Base-by-base conservation (phyloP, 2,113 vertebrate species). In the Macroglossus sobrinus region DNA sequence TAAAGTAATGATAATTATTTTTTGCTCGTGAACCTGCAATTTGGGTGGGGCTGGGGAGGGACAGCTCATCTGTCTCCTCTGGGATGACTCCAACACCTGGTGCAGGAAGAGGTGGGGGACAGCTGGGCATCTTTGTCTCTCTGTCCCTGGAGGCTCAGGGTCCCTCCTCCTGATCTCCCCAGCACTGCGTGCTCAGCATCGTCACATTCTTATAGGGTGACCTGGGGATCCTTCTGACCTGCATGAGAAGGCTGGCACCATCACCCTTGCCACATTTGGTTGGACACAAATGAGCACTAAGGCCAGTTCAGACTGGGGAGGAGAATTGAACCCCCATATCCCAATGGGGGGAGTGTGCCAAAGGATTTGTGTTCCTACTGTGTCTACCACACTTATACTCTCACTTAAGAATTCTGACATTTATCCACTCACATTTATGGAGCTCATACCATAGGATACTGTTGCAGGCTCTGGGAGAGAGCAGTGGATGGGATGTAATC, bases 301-400 rank as follows among this genome's bases (percentile, higher is more conserved):
- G 90, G 38, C 18, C 76, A 12, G 26, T 11, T 38, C 40, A 26
- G 84, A n/a, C 7, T 28, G 72, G 13, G 43, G 19, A 13, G 15
- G 30, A n/a, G 9, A 24, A 61, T 1, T 1, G 26, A 80, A 61
- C 2, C 16, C 45, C 21, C 14, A 22, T 7, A 1, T n/a, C 61
- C 40, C 53, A 28, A 0, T 6, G 43, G 40, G 24, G 38, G 10
- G 1, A 10, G 43, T 4, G 4, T 12, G 47, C 2, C 43, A 0
- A 28, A 75, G 64, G 47, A 30, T 26, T 1, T 1, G 61, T 47
- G 79, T 4, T 24, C 30, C 6, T 66, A 43, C 71, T 40, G 30
- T 14, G 30, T 3, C 38, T 22, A 28, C 19, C 16, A 4, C 0
- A 0, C 21, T 7, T 5, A 33, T 2, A 2, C 43, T n/a, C n/a